Conservation (phyloP, 2,888 invertebrate species). For the Seira sanloemensis region DNA sequence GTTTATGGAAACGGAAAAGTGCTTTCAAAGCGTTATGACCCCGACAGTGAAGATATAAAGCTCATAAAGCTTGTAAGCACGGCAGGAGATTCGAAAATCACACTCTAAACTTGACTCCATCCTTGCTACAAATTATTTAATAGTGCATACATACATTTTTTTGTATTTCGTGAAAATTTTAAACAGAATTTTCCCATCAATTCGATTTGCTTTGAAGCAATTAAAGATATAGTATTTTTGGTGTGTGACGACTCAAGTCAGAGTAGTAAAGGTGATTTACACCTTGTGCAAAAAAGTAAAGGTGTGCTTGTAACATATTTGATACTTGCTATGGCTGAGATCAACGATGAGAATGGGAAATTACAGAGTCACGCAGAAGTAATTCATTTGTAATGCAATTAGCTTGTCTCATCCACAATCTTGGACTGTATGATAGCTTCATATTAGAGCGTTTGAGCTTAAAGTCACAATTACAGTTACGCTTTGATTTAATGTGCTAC, state of each 20-base stretch:
- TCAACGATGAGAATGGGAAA: too few species aligned
- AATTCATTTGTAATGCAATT: background rate
- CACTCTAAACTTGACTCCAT: slow-evolving; percentile 43
- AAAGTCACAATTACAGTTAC: too few species aligned
- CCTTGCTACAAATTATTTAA: slow-evolving; percentile 53
- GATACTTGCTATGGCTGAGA: too few species aligned
- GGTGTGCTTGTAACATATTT: too few species aligned
- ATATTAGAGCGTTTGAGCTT: too few species aligned
- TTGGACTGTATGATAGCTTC: too few species aligned
- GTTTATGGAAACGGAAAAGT: slow-evolving; percentile 60
- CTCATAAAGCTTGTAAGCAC: slow-evolving; percentile 34
- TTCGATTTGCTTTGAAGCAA: slow-evolving; percentile 61
- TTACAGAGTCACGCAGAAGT: background rate
- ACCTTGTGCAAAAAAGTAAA: too few species aligned
- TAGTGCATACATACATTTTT: slow-evolving; percentile 39
- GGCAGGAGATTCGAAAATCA: slow-evolving; percentile 51
- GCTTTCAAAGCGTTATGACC: slow-evolving; percentile 64
- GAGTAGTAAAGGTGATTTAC: background rate
- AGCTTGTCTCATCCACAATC: background rate
- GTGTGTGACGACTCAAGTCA: background rate
- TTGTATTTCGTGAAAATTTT: slow-evolving; percentile 38
- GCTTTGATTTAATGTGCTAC: too few species aligned
- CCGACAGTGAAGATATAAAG: slow-evolving; percentile 49
- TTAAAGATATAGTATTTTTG: slow-evolving; percentile 17
- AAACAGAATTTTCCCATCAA: slow-evolving; percentile 59